Evolutionary conservation across 2,113 vertebrate species (phyloP), one percentile per base, ranked within the genome.

Genomic region (Triplophysa dalaica): DNA sequence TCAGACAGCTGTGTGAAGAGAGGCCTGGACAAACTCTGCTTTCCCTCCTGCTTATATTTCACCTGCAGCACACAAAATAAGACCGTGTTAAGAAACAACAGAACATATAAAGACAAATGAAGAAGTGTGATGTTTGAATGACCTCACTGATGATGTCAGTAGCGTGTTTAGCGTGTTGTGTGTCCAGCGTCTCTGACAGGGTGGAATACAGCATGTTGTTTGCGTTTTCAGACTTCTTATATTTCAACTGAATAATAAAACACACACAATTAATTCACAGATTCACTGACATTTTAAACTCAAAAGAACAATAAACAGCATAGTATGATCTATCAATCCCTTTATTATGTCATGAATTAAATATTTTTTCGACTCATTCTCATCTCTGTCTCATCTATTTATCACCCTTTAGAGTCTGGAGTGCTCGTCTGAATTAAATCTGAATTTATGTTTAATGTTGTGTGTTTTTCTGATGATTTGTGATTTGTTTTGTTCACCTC

Each of bases 1-100:
- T 95, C 94, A 6, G 96, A 94, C 87, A 98, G 95, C 50, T 88
- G 89, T 21, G 94, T 91, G 87, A 95, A 98, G 16, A 97, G 83
- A 74, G 91, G 90, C 6, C 91, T 93, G 77, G 86, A 88, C 61
- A 88, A 88, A 52, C 87, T 88, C 56, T 92, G 93, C 86, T 93
- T 94, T 17, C 90, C 89, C 26, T 79, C 90, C 65, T 93, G 93
- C 82, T 94, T 96, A 84, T 98, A 98, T 43, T 94, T 96, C 38
- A 91, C 88, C 96, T 98, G 70, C 29, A 9, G 2, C 22, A 33
- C 14, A 41, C 8, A 41, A 41, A 16, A 38, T 19, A 19, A 17
- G 0, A 11, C 12, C 10, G 41, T 8, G 19, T 43, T 17, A 21
- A 45, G 10, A 13, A n/a, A n/a, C 3, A 19, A 4, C 33, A 7